Conservation (phyloP, 1,140 invertebrate species). For the Leptinotarsa lineolata region DNA sequence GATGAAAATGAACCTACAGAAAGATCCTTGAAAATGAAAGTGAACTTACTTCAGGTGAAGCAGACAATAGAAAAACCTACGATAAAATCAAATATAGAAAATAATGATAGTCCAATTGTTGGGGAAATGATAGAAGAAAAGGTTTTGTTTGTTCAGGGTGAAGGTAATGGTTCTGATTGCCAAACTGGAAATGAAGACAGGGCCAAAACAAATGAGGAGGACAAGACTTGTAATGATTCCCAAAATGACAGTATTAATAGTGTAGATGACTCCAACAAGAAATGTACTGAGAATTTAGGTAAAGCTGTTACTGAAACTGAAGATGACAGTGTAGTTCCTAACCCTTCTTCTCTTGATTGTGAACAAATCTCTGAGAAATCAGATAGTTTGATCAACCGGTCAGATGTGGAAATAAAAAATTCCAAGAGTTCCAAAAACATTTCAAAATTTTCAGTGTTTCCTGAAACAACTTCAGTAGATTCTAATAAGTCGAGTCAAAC, state of each 20-base stretch:
- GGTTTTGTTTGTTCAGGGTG: slow-evolving; percentile 72
- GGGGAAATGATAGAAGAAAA: slow-evolving; percentile 77
- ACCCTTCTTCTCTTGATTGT: slow-evolving; percentile 10
- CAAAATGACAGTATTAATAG: slow-evolving; percentile 27
- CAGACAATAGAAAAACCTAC: slow-evolving; percentile 59
- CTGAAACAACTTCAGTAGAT: too few species aligned
- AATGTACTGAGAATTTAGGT: slow-evolving; percentile 18
- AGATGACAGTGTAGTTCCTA: slow-evolving; percentile 36
- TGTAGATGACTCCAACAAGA: slow-evolving; percentile 16
- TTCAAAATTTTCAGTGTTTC: too few species aligned
- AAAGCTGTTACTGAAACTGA: slow-evolving; percentile 32
- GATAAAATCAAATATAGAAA: slow-evolving; percentile 70
- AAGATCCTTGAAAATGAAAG: slow-evolving; percentile 25
- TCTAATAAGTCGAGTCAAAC: too few species aligned
- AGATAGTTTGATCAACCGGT: too few species aligned
- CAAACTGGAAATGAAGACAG: slow-evolving; percentile 46
- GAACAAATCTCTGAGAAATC: too few species aligned
- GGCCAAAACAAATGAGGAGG: slow-evolving; percentile 1
- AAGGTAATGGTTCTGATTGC: slow-evolving; percentile 70
- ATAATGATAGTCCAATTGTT: slow-evolving; percentile 55
- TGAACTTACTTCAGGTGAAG: slow-evolving; percentile 49
- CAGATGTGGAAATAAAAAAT: too few species aligned
- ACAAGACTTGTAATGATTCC: neutral
- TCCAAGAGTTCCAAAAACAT: too few species aligned
- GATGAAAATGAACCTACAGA: slow-evolving; percentile 32